These are phyloP conservation scores for Antheraea assamensis DNA, from an alignment of 2,888 invertebrate species.

Conservation along the genomic window DNA sequence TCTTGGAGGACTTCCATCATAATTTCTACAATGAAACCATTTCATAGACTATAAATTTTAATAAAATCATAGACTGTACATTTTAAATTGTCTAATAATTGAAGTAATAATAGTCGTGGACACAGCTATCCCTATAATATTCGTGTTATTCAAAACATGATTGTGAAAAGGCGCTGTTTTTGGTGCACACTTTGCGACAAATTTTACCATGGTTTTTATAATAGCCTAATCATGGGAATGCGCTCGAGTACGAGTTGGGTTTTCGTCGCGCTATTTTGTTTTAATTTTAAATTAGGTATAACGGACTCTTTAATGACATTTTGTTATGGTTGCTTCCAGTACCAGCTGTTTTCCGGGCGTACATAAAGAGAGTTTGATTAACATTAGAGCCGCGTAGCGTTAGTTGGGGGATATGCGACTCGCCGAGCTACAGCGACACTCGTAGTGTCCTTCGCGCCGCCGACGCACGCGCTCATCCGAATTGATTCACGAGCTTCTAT, in stretches of 20 bases:
- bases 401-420: conserved; percentile 50
- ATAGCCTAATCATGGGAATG: neutral
- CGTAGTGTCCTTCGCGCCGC: conserved; percentile 32
- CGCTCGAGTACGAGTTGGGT: neutral
- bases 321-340: conserved; percentile 83
- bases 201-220: neutral
- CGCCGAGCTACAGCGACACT: conserved; percentile 32
- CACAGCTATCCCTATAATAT: neutral
- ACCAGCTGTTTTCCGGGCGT: conserved; percentile 86
- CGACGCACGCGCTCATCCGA: conserved; percentile 40
- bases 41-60: neutral
- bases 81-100: neutral
- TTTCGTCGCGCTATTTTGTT: conserved; percentile 4
- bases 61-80: neutral
- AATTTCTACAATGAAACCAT: neutral
- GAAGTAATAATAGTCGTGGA: neutral
- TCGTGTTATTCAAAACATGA: neutral
- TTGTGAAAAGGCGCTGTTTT: neutral
- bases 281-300: conserved; percentile 29
- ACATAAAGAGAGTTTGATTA: conserved; percentile 75
- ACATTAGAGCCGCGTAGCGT: conserved; percentile 62
- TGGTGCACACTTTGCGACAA: neutral
- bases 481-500: conserved; percentile 46
- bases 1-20: neutral
- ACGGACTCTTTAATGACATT: conserved; percentile 52